Base-by-base conservation (phyloP, 2,113 vertebrate genomes). In the Piaya cayana region DNA sequence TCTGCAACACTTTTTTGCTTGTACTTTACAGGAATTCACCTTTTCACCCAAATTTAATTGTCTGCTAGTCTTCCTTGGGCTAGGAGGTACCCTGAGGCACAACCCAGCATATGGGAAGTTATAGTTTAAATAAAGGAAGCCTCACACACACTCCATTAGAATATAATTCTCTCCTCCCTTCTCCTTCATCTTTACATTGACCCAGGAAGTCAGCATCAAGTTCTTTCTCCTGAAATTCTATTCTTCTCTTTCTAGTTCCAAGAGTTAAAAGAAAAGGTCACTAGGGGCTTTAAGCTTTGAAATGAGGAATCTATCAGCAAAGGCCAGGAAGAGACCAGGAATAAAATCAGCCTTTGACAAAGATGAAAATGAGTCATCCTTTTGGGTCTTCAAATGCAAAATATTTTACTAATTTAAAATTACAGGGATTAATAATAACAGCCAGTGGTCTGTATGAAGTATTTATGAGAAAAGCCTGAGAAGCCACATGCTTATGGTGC, bases 381-480 rank as follows among this genome's bases (percentile, higher is more conserved):
- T 78, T 63, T 49, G 75, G 80, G 78, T 92, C 53, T 91, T 37
- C 77, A 91, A 58, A 60, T 79, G 32, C 26, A 42, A 65, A 90
- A 76, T 26, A 85, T 47, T 85, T 89, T 74, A 74, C 22, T 45
- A 84, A 93, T 92, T 92, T 92, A 90, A 91, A 93, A 96, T 70
- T 77, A 77, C 50, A 74, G 29, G 59, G 50, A 97, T 82, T 91
- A 92, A 72, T 67, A 82, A 22, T 63, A 94, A 49, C 71, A 91
- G 67, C 16, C 78, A 77, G 82, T 80, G 85, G 87, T 82, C 92
- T 90, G 50, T 49, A 81, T 1, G 30, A 68, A 72, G 50, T 43
- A 74, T 70, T 90, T 88, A 30, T 30, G 56, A 86, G 58, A 43
- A 86, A 83, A 88, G 68, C 86, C 2, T 71, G 79, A 88, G 39